Evolutionary conservation across 2,797 vertebrate genomes (phyloP), one percentile per base, ranked within the genome.

Genomic region (Leptatherina wallacei): DNA sequence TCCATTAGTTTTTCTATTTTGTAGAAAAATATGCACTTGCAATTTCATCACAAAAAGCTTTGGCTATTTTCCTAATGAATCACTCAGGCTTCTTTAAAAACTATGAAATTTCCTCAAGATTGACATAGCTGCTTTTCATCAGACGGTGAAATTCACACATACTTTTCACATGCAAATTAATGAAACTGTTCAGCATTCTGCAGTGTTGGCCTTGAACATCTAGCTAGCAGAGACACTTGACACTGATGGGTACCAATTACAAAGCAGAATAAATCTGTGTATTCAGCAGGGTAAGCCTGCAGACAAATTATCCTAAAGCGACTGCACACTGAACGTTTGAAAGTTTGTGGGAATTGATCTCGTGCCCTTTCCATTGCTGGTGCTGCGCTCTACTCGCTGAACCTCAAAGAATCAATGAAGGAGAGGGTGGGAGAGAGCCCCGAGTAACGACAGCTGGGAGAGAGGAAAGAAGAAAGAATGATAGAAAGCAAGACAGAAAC

Each of bases 291-390:
- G 78, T 67, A 9, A 77, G 77, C 80, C 75, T 81, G 74, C 72
- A 65, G 85, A 79, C 85, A 89, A 84, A 90, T 90, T 83, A 90
- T 89, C 78, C 69, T 3, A 11, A 81, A 85, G 71, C 84, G 85
- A 89, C 90, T 87, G 73, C 80, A 55, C 58, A 35, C 75, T 13
- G 56, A 91, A 84, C 32, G 71, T 77, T 83, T 75, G 80, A 82
- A 90, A 85, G 88, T 91, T 84, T 82, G 84, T 66, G 78, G 83
- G 82, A 87, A 90, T 88, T 91, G 88, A 90, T 83, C 90, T 77
- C 76, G 52, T 80, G 89, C 77, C 83, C 84, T 85, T 85, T 88
- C 78, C 72, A 67, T 71, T 65, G 83, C 85, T 67, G 18, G 78
- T 85, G 80, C 75, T 32, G 29, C 1, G 79, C 87, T 85, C 82